Percentiles rank a stretch among this genome's conserved stretches.
Conservation (phyloP, 2,797 vertebrate genomes). For the Lepidocolaptes lacrymiger region DNA sequence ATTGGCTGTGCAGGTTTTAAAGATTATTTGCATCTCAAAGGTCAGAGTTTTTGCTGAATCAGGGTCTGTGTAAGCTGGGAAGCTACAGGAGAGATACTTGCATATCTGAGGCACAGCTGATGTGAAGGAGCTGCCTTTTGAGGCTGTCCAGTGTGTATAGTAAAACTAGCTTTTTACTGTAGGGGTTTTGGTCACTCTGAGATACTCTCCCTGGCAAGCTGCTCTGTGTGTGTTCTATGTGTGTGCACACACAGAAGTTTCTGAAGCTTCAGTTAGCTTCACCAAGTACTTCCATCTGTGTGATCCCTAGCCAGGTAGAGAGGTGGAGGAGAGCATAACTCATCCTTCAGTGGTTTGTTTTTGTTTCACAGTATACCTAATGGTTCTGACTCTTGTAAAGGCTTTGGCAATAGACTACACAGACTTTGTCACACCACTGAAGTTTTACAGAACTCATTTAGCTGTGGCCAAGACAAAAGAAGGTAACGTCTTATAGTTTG, state of each 20-base stretch:
- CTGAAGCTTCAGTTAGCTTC: not conserved
- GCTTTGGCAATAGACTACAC: not conserved
- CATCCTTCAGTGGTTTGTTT: not conserved
- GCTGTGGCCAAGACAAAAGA: not conserved
- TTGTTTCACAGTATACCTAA: not conserved
- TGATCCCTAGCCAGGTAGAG: constrained; percentile 1
- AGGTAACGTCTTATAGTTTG: not conserved
- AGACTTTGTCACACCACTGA: not conserved
- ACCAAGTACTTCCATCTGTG: not conserved
- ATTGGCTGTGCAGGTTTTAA: not conserved
- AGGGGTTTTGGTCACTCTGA: accelerated
- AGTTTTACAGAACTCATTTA: not conserved
- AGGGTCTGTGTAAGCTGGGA: not conserved
- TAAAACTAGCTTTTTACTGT: not conserved
- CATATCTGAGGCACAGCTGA: not conserved
- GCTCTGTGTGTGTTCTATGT: not conserved
- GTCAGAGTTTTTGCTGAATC: constrained; percentile 7
- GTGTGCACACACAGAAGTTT: not conserved
- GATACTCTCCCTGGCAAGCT: not conserved
- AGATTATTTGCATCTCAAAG: constrained; percentile 31
- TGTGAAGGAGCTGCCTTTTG: not conserved
- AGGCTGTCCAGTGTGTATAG: not conserved
- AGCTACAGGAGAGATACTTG: not conserved
- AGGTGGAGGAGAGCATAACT: constrained; percentile 18
- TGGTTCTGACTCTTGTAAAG: not conserved